Evolutionary conservation across 2,113 vertebrate species (phyloP), one percentile per base, ranked within the genome.

Genomic region (Protobothrops flavoviridis): DNA sequence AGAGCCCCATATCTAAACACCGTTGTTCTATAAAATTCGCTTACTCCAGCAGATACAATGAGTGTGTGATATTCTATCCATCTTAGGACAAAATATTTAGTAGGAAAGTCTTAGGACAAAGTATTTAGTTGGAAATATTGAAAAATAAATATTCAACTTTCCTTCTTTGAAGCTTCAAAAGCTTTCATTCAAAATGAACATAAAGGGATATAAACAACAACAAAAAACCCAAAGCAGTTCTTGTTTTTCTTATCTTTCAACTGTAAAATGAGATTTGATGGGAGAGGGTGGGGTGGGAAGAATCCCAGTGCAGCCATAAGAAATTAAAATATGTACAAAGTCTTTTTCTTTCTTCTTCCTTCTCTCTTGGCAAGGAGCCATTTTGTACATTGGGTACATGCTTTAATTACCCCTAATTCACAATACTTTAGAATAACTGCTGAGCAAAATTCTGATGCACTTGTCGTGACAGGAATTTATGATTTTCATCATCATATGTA

Each of bases 321-420:
- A 94, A 91, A 94, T 48, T 81, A 89, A 95, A 95, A 91, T 93
- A 91, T 91, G 1, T 26, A 95, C 64, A 88, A 96, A 95, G 90
- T 7, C 13, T 86, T 17, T 81, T 81, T 88, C 92, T 61, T 52
- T 90, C 92, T 94, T 94, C 92, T 88, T 93, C 39, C 93, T 95
- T n/a, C 43, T 0, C 33, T 90, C 88, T 33, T 92, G 53, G 93
- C 74, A 95, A 91, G 92, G 92, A 92, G 91, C 48, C 88, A 92
- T 87, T 94, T 94, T 94, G 88, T 69, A 90, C 93, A 93, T 91
- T 93, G 91, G 85, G n/a, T 94, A 91, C 86, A 94, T 87, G 86
- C 15, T 93, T 96, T 95, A 96, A 95, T 96, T 95, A 96, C 55
- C 13, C 95, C 48, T 93, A 95, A 95, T 96, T 95, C 91, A 95